Percentiles rank a stretch among this genome's conserved stretches.
phyloP scores from a whole-genome alignment of 1,140 invertebrate genomes.

The Halesus radiatus region DNA sequence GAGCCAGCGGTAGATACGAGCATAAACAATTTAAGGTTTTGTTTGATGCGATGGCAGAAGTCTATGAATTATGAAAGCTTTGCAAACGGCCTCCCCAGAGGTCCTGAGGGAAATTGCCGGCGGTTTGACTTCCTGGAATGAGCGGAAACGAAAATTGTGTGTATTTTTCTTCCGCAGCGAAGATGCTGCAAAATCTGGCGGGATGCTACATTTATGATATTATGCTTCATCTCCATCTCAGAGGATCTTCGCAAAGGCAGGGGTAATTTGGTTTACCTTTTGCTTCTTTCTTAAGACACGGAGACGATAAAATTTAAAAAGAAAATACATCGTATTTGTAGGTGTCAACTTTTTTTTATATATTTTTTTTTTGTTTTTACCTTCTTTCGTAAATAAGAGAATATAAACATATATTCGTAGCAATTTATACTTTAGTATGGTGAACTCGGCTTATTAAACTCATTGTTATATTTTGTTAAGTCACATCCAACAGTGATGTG shows the following conservation, averaged over 20 bases:
- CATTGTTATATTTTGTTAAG: too few relatives aligned
- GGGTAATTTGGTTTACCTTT: too few relatives aligned
- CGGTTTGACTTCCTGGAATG: constrained; percentile 39
- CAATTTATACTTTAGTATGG: too few relatives aligned
- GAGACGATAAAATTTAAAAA: too few relatives aligned
- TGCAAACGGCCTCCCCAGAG: constrained; percentile 43
- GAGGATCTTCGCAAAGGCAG: background rate
- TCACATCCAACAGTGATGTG: too few relatives aligned
- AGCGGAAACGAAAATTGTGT: constrained; percentile 3
- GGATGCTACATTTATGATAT: constrained; percentile 9
- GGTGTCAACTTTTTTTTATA: too few relatives aligned
- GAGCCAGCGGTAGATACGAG: background rate
- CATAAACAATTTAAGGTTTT: constrained; percentile 29
- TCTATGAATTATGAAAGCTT: constrained; percentile 47
- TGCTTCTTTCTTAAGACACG: too few relatives aligned
- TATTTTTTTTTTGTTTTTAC: too few relatives aligned
- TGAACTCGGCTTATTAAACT: too few relatives aligned
- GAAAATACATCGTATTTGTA: too few relatives aligned
- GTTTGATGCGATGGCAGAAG: background rate
- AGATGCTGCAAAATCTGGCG: background rate
- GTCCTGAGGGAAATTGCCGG: constrained; percentile 36
- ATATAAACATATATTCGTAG: too few relatives aligned
- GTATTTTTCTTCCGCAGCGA: background rate
- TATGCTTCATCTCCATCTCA: background rate
- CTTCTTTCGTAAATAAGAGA: too few relatives aligned